Evolutionary conservation across 1,140 invertebrate species (phyloP).

Genomic region (Pachypeltis micranthus): DNA sequence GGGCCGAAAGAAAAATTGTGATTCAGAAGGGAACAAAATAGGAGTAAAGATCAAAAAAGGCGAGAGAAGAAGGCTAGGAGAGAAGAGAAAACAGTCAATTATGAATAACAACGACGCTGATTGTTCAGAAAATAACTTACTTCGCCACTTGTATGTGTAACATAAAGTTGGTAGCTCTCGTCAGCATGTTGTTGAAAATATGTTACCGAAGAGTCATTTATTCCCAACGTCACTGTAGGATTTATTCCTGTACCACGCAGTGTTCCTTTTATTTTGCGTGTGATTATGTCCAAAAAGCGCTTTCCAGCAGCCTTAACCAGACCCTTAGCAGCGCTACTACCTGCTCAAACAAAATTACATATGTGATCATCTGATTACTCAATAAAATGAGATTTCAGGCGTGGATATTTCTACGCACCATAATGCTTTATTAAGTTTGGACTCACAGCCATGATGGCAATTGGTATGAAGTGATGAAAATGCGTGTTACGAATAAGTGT

Average conservation of each 20-base stretch:
- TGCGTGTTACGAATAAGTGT: neutral
- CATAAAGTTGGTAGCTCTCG: neutral
- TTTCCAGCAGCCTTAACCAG: neutral
- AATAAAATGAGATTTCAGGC: neutral
- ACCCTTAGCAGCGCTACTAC: conserved; percentile 15
- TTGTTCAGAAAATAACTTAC: no score
- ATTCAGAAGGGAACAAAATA: no score
- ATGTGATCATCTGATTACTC: neutral
- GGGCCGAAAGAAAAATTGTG: no score
- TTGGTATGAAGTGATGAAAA: no score
- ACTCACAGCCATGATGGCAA: no score
- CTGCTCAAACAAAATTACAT: conserved; percentile 29
- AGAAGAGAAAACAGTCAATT: no score
- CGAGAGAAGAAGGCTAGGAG: no score
- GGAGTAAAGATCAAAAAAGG: no score
- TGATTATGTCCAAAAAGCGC: neutral
- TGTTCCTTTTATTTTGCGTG: neutral
- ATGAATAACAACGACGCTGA: no score
- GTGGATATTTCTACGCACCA: neutral
- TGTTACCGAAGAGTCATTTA: neutral
- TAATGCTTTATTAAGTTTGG: no score
- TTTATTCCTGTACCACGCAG: neutral
- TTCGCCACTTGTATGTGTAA: neutral
- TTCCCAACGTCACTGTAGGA: neutral
- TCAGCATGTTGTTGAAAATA: neutral